Evolutionary conservation across 2,888 invertebrate species (phyloP).

Genomic region (Pseudococcus longispinus): DNA sequence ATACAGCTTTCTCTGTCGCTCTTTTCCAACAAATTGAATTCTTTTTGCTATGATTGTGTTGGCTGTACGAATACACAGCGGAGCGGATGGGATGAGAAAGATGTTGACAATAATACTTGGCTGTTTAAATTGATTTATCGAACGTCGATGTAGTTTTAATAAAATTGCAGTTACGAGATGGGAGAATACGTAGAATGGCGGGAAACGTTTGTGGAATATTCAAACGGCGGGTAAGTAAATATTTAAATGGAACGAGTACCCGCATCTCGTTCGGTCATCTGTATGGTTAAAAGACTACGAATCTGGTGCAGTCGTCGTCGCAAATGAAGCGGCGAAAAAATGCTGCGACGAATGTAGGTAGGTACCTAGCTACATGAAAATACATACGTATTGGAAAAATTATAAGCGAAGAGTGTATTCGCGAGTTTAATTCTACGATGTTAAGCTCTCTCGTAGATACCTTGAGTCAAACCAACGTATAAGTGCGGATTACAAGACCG

Average conservation of each 20-base stretch:
- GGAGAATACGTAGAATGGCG: neutral
- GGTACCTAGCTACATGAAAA: too few relatives aligned
- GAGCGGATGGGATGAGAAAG: neutral
- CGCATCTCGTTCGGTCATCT: too few relatives aligned
- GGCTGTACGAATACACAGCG: neutral
- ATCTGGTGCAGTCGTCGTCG: too few relatives aligned
- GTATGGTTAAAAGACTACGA: too few relatives aligned
- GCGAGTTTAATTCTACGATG: constrained; percentile 17
- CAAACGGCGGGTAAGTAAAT: neutral
- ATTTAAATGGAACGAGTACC: neutral
- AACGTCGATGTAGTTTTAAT: constrained; percentile 41
- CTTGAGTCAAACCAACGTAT: neutral
- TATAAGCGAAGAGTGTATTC: neutral
- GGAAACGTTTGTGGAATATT: neutral
- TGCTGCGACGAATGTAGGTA: too few relatives aligned
- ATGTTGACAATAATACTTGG: constrained; percentile 29
- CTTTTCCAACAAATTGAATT: constrained; percentile 45
- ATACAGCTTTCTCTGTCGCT: neutral
- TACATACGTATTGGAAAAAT: too few relatives aligned
- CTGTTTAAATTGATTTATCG: constrained; percentile 40
- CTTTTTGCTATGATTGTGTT: constrained; percentile 41
- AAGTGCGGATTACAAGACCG: constrained; percentile 38
- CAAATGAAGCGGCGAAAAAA: too few relatives aligned
- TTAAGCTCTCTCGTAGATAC: neutral
- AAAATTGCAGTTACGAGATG: neutral